phyloP scores from a whole-genome alignment of 1,140 invertebrate genomes.

The Elysia chlorotica region DNA sequence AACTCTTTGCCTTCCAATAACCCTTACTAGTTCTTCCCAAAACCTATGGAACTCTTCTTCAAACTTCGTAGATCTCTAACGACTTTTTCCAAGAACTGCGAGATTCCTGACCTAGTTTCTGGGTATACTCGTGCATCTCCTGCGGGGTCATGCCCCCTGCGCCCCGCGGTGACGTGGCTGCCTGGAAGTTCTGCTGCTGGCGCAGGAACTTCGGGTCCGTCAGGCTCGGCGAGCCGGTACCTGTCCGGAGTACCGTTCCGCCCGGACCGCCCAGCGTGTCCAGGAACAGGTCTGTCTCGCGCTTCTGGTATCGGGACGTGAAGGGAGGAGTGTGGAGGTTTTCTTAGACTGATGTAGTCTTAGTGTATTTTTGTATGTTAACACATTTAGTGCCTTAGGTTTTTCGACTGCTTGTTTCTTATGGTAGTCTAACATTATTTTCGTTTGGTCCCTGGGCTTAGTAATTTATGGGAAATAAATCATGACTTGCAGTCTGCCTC shows the following conservation, averaged over 20 bases:
- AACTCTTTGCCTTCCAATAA: too few relatives aligned
- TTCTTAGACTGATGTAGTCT: neutral
- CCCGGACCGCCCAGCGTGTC: constrained; percentile 21
- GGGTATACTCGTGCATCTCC: neutral
- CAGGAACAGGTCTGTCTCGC: constrained; percentile 21
- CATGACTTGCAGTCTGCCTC: too few relatives aligned
- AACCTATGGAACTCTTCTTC: too few relatives aligned
- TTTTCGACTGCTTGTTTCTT: too few relatives aligned
- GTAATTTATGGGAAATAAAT: neutral
- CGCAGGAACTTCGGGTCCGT: constrained; percentile 10
- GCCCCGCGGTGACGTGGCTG: neutral
- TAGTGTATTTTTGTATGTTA: neutral
- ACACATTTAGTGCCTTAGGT: neutral
- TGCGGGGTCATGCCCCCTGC: neutral
- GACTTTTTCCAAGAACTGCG: too few relatives aligned
- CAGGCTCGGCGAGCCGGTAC: constrained; percentile 7
- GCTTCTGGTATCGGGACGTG: neutral
- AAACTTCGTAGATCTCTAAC: too few relatives aligned
- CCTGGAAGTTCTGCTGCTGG: constrained; percentile 8
- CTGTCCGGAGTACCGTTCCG: constrained; percentile 11
- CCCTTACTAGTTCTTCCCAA: too few relatives aligned
- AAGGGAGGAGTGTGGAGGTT: neutral
- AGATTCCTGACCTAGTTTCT: neutral
- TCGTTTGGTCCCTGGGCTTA: neutral
- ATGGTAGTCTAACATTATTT: neutral